Evolutionary conservation across 2,797 vertebrate species (phyloP), one percentile per base, ranked within the genome.

Genomic region (Eospalax fontanierii): DNA sequence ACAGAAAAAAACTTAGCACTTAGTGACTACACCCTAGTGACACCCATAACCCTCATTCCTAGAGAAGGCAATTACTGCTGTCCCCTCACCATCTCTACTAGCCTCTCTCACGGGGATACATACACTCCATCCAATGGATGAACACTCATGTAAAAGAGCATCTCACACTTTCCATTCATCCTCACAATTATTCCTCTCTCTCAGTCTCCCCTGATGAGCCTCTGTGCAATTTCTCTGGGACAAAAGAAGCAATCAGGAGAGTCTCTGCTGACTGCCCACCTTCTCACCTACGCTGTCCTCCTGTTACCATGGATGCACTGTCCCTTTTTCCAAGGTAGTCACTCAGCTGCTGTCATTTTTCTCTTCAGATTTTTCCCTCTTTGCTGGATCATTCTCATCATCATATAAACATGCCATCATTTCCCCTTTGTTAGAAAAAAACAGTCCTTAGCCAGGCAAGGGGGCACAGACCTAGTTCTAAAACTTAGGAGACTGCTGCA

Each of bases 131-230:
- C 74, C 71, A 89, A 95, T 80, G n/a, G 78, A 83, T 61, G 74
- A 85, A n/a, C 15, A 76, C 1, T 59, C 26, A 50, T 91, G 5
- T 7, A 40, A 40, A 84, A 35, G 68, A 80, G 11, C 59, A 75
- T 33, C 68, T 89, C 78, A 96, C 21, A 71, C 43, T 61, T 65
- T 85, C 50, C 92, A 76, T 24, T 63, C 73, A 18, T 50, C 66
- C 43, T 75, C 61, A 61, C 84, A 80, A 81, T 66, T 57, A 33
- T 2, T 35, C 12, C 30, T 40, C 28, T n/a, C 15, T 63, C 9
- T 71, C 15, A 22, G 9, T 76, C 35, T 54, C 73, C 26, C 43
- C 22, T 66, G 28, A 61, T 75, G 5, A 73, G 50, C 5, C 6
- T 22, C 8, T 33, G 26, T 71, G 76, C 66, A 50, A 18, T 46